Base-by-base conservation (phyloP, 2,797 vertebrate species). In the Chrosomus eos region DNA sequence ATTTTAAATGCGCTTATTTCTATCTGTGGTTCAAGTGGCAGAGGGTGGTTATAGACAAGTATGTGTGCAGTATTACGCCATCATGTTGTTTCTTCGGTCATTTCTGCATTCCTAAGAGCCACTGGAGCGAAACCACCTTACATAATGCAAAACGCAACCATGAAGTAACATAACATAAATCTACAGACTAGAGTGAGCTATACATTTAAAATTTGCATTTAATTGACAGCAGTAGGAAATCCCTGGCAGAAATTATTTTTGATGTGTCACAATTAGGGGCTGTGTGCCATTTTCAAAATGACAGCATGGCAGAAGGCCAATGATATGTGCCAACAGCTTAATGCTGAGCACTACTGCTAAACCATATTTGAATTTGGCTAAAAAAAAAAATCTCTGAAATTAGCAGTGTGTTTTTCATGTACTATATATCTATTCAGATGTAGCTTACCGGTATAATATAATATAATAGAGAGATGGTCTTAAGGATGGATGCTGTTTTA, bases 201-300 rank as follows among this genome's bases (percentile, higher is more conserved):
- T 73, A 45, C 13, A 11, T 74, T 82, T 64, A 36, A 51, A 74
- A 64, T 51, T 13, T 64, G 81, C 58, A 26, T 74, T 74, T 74
- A 82, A 82, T 74, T 82, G 74, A 71, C 73, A 84, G 74, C 33
- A 31, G 33, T 26, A 21, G 26, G 48, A 70, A 76, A 71, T 68
- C 33, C 62, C 10, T 31, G 53, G 62, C 45, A 55, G 53, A 76
- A 43, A 58, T 68, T 58, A 23, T 43, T 82, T 82, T 68, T 40
- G 18, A 76, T 55, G 62, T 70, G 82, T 78, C 66, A 83, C 31
- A 76, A 71, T 67, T 78, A 84, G n/a, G n/a, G 73, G 53, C 48
- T 28, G 28, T 58, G 73, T 68, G 38, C 62, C 73, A 58, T 78
- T 76, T 71, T 78, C 6, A 23, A 70, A 55, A 70, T 68, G 48